Evolutionary conservation across 1,140 invertebrate genomes (phyloP), one percentile per base, ranked within the genome.

Genomic region (Papilio machaon): DNA sequence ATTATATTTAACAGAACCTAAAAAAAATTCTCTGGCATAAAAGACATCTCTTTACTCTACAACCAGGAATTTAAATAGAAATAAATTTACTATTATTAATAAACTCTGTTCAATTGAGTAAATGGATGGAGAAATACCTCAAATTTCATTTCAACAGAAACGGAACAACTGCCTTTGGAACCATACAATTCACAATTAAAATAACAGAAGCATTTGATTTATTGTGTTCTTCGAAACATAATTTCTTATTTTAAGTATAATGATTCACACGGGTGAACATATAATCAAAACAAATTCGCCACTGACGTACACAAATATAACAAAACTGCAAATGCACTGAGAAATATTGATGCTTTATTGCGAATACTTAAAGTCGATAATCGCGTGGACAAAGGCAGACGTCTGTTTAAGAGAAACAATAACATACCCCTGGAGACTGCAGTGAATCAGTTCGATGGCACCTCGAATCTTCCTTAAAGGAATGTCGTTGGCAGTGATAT

Each of bases 401-500:
- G 47, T 46, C 47, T 19, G 10, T 46, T n/a, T 52, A 75, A 79
- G 46, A 47, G 15, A 79, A 79, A 79, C 60, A 64, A 46, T 46
- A 47, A 67, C 58, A 64, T 79, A 79, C 77, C 77, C 54, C 58
- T 79, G 77, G 58, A 78, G 58, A 79, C 77, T 79, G 77, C 23
- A 64, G 58, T 67, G 58, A 75, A 19, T 75, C 47, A 3, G 38
- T 67, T 79, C 35, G 85, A 90, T 91, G 90, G 86, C 91, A 90
- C 85, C 88, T 81, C 86, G 81, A 84, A 84, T 84, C 82, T 85
- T 86, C 85, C 84, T 81, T 64, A 35, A 43, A 88, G 90, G 91
- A 91, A 92, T 92, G 91, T 92, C 80, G 83, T 89, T 91, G 92
- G 91, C 91, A 94, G 91, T 94, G 92, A 87, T 89, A 82, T 64